These are phyloP conservation scores for Coturnix japonica DNA, from an alignment of 2,113 vertebrate genomes.

Conservation along the genomic window DNA sequence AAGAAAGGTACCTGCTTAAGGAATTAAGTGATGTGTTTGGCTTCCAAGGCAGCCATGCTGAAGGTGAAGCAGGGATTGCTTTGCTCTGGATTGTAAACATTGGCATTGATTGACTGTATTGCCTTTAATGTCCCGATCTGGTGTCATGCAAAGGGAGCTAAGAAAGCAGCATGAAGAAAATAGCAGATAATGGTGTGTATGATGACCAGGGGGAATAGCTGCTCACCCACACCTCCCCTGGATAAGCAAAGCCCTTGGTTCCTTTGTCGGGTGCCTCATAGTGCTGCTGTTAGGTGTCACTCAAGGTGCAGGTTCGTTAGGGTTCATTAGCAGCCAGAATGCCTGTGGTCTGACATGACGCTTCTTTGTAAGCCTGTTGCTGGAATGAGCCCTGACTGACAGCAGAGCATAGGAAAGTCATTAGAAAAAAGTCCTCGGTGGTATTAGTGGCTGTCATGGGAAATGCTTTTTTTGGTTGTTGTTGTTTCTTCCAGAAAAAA, in stretches of 20 bases:
- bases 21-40: neutral
- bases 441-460: slow-evolving; percentile 68
- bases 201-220: neutral
- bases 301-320: slow-evolving; percentile 16
- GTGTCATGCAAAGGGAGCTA: neutral
- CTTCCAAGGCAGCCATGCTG: neutral
- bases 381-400: slow-evolving; percentile 61
- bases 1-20: neutral
- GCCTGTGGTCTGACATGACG: neutral
- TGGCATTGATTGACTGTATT: neutral
- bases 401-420: slow-evolving; percentile 51
- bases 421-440: neutral
- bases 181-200: neutral
- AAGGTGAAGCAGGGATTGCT: neutral
- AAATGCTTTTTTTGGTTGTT: slow-evolving; percentile 50
- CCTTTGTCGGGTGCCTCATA: neutral
- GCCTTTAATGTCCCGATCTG: neutral
- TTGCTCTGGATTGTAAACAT: neutral
- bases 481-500: neutral
- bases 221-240: neutral
- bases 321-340: slow-evolving; percentile 18
- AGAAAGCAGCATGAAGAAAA: neutral
- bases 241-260: neutral
- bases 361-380: neutral
- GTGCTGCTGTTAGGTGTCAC: slow-evolving; percentile 36